Conservation (phyloP, 2,113 vertebrate genomes). For the Shinisaurus crocodilurus region DNA sequence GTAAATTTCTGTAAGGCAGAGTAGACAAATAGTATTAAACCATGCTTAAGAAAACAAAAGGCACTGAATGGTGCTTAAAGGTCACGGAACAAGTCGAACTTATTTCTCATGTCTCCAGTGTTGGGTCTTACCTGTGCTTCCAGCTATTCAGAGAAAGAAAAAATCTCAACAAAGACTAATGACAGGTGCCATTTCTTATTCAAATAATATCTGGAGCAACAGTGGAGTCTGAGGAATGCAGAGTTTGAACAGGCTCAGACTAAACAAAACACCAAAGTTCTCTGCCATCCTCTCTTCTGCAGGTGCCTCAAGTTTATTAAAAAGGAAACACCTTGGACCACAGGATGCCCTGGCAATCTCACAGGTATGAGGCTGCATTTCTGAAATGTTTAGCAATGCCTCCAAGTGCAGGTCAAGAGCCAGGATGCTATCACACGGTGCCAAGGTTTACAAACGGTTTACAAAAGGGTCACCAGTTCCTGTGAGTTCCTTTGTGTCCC, state of each 20-base stretch:
- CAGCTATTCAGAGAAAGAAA: conserved; percentile 71
- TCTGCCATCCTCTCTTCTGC: conserved; percentile 59
- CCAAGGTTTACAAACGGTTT: not conserved
- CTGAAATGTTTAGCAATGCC: conserved; percentile 68
- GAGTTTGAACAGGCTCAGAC: conserved; percentile 68
- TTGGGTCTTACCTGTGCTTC: conserved; percentile 26
- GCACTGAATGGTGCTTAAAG: conserved; percentile 72
- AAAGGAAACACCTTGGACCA: conserved; percentile 66
- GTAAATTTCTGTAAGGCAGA: conserved; percentile 66
- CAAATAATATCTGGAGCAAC: conserved; percentile 75
- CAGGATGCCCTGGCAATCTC: conserved; percentile 69
- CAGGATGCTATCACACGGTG: conserved; percentile 73
- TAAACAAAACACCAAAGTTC: conserved; percentile 76
- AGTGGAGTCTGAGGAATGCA: conserved; percentile 72
- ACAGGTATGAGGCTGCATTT: conserved; percentile 69
- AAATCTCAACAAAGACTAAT: conserved; percentile 75
- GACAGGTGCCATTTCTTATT: conserved; percentile 76
- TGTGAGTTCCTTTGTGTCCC: not conserved
- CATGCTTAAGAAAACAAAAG: conserved; percentile 75
- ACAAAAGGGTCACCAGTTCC: not conserved
- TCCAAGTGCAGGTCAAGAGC: conserved; percentile 61
- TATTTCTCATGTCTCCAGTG: conserved; percentile 64
- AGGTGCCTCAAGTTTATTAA: conserved; percentile 66
- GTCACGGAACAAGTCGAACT: conserved; percentile 69
- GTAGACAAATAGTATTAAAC: conserved; percentile 66